Base-by-base conservation (phyloP, 2,113 vertebrate species). In the Dasyprocta punctata region DNA sequence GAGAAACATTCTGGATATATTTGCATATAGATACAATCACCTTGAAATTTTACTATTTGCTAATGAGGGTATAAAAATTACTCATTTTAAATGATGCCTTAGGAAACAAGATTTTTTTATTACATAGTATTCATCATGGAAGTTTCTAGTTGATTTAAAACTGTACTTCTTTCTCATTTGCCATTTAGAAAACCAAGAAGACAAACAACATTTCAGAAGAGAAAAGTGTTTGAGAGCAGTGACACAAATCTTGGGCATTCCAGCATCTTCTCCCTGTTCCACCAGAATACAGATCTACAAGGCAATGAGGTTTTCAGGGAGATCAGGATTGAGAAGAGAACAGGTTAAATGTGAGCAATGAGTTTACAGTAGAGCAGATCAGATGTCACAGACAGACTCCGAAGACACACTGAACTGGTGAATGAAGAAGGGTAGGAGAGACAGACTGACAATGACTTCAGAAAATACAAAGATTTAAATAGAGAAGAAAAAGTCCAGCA, bases 61-160 rank as follows among this genome's bases (percentile, higher is more conserved):
- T 90, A 96, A 92, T 92, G 26, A 97, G 77, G 28, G 54, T 75
- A 94, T 94, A 92, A 96, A 89, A 19, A 61, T 93, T 95, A 92
- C 7, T 92, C 44, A 94, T 87, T 90, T 90, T 81, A 86, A 78
- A 78, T 71, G 17, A 65, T 56, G 20, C 44, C 60, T 92, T 95
- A 81, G 65, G 17, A 94, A 96, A 67, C 30, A 88, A 5, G 24
- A 69, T 28, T 52, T 89, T 44, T 88, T 95, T 81, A 41, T 16
- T 89, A 67, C n/a, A 49, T 77, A 80, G 26, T 7, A 75, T 80
- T 91, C 47, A 84, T 58, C 47, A 81, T 17, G 6, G 33, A 81
- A 80, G n/a, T 24, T 80, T 88, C 60, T n/a, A 52, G 17, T 49
- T 97, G 41, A 12, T 7, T 69, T 61, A 80, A 91, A 87, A 77